These are phyloP conservation scores for Tonatia bakeri DNA, from an alignment of 2,113 vertebrate genomes.

Conservation along the genomic window DNA sequence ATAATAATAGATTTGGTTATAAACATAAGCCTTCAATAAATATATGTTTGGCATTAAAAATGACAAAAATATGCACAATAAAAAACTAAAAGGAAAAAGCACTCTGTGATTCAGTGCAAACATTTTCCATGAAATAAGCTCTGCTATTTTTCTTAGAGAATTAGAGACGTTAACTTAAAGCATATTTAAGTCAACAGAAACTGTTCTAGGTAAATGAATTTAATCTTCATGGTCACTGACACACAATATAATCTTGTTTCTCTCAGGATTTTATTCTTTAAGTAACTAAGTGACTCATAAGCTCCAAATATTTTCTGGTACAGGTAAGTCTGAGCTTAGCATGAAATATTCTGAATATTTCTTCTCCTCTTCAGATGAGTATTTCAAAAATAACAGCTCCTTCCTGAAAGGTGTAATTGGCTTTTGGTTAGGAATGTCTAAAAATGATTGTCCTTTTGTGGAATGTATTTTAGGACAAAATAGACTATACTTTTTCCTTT, in stretches of 20 bases:
- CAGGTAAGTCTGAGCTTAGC: constrained; percentile 72
- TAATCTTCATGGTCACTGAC: constrained; percentile 68
- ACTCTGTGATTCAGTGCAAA: constrained; percentile 36
- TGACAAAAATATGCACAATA: neutral
- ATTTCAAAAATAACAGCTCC: constrained; percentile 69
- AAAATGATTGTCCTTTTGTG: constrained; percentile 63
- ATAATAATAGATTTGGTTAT: neutral
- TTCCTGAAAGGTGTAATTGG: constrained; percentile 69
- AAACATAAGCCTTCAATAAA: neutral
- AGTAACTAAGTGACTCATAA: constrained; percentile 73
- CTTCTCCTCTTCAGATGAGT: constrained; percentile 69
- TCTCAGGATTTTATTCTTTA: constrained; percentile 63
- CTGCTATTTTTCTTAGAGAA: constrained; percentile 45
- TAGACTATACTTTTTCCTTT: constrained; percentile 54
- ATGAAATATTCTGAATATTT: constrained; percentile 75
- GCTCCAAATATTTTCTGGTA: constrained; percentile 73
- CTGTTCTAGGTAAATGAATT: constrained; percentile 66
- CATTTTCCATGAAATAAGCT: constrained; percentile 5
- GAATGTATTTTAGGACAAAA: constrained; percentile 57
- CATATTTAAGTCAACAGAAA: constrained; percentile 72
- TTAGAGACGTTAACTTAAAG: constrained; percentile 55
- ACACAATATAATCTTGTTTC: constrained; percentile 68
- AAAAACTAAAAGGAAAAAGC: neutral
- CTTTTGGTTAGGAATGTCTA: constrained; percentile 60
- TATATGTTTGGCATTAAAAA: constrained; percentile 36